Evolutionary conservation across 2,113 vertebrate species (phyloP), one percentile per base, ranked within the genome.

Genomic region (Syngnathoides biaculeatus): DNA sequence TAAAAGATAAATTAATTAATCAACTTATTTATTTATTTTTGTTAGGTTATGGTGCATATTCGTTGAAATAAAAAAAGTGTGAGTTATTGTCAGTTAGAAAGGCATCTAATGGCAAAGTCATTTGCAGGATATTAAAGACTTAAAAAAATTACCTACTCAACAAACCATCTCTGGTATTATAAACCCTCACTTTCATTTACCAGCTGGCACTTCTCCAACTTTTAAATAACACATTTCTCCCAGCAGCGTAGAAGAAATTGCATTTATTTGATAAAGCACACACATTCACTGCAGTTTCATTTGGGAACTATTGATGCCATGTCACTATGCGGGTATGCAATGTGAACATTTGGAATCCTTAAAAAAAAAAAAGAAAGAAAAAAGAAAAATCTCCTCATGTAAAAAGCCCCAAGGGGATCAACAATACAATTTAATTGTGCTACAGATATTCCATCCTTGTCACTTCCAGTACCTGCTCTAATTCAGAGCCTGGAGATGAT

Each of bases 251-350:
- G 64, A 82, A 26, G 80, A 82, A 86, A 91, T 87, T 87, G 78
- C 83, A 88, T 87, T 84, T 89, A 90, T 88, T 83, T 83, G 92
- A 90, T 90, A 90, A 86, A 86, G 86, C 77, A 79, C 30, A 68
- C 77, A 85, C 76, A 79, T 80, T 75, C 65, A 6, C 78, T 90
- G 78, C 40, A 82, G 90, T 89, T 91, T 92, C 87, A 77, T 89
- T 84, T 27, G 88, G 85, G 91, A 88, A 83, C 84, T 73, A 74
- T 84, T 90, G 89, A 86, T 70, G 84, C 74, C 78, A 88, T 79
- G 77, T 87, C 81, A 82, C 91, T 93, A 92, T 93, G 87, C 87
- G 87, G 88, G 55, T 93, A 92, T 89, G 84, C 82, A 64, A 83
- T 59, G 71, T 8, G 75, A 92, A 89, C 87, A 50, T 93, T 89